These are phyloP conservation scores for Drosophila bocqueti DNA, from an alignment of 1,140 invertebrate genomes.

Conservation along the genomic window DNA sequence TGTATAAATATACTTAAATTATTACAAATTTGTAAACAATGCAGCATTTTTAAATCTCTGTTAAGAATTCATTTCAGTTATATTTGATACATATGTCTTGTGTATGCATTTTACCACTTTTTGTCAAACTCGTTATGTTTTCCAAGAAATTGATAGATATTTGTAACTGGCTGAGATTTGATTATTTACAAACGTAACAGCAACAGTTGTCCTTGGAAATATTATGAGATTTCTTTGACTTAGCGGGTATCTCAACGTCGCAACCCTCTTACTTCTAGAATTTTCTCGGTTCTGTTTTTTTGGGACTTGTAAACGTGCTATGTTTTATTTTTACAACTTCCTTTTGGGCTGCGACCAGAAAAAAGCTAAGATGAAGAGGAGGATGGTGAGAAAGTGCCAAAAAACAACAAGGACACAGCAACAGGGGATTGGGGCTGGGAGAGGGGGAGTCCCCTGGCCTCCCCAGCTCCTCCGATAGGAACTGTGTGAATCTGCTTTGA, in stretches of 20 bases:
- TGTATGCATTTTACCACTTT: too few species aligned
- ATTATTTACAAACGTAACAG: too few species aligned
- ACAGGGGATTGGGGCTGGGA: conserved; percentile 6
- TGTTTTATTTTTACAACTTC: conserved; percentile 82
- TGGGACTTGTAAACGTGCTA: conserved; percentile 72
- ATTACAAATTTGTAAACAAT: too few species aligned
- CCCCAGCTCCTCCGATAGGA: conserved; percentile 27
- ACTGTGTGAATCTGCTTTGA: conserved; percentile 61
- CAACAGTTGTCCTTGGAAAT: neutral
- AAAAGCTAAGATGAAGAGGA: conserved; percentile 33
- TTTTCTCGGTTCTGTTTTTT: conserved; percentile 10
- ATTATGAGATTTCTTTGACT: neutral
- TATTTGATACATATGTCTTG: too few species aligned
- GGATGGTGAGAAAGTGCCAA: conserved; percentile 75
- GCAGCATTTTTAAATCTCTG: too few species aligned
- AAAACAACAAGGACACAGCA: conserved; percentile 58
- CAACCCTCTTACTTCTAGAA: neutral
- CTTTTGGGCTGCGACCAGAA: conserved; percentile 31
- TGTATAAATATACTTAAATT: too few species aligned
- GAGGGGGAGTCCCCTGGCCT: conserved; percentile 1
- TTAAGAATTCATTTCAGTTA: too few species aligned
- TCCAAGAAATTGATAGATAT: too few species aligned
- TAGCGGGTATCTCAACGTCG: conserved; percentile 32
- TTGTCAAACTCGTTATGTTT: too few species aligned
- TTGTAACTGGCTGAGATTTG: neutral